Percentiles rank a stretch among this genome's conserved stretches.
phyloP scores from a whole-genome alignment of 2,797 vertebrate species.

The Microctenopoma stevenorrisi region DNA sequence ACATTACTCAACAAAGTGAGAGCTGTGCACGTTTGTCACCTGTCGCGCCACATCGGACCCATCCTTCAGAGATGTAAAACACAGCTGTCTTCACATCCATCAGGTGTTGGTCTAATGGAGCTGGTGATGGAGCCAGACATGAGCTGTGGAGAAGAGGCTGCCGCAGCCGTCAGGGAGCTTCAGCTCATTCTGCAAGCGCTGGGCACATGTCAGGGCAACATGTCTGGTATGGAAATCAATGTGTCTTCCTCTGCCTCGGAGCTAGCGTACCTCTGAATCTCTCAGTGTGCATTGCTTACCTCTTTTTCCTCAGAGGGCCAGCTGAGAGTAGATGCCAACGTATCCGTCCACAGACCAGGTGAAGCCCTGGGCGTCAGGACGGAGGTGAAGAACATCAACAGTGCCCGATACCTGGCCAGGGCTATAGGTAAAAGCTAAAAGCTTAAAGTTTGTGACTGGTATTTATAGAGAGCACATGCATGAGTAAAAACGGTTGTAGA shows the following conservation, averaged over 20 bases:
- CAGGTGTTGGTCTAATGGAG: conserved; percentile 97
- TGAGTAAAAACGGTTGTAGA: conserved; percentile 42
- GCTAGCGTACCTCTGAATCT: conserved; percentile 6
- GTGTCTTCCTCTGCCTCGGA: not conserved
- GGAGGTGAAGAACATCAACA: conserved; percentile 99
- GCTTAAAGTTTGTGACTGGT: too few relatives aligned
- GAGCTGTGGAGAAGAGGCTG: conserved; percentile 96
- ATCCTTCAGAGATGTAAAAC: conserved; percentile 40
- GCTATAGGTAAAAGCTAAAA: conserved; percentile 67
- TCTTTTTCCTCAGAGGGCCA: conserved; percentile 88
- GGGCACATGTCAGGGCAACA: conserved; percentile 95
- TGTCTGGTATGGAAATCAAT: conserved; percentile 89
- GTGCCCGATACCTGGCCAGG: conserved; percentile 89
- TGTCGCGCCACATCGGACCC: conserved; percentile 1
- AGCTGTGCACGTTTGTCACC: conserved; percentile 8
- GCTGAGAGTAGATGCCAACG: conserved; percentile 96
- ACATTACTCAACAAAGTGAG: conserved; percentile 11
- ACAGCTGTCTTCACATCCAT: conserved; percentile 43
- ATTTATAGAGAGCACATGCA: not conserved
- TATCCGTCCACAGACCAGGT: conserved; percentile 93
- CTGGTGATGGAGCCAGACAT: conserved; percentile 98
- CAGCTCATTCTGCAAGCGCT: conserved; percentile 96
- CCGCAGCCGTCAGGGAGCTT: conserved; percentile 93
- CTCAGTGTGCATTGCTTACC: not conserved
- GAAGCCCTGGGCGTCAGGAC: conserved; percentile 91